A percentile compares a stretch with the other conserved stretches of the same genome.
These are phyloP conservation scores for Anguilla japonica DNA, from an alignment of 2,113 vertebrate genomes.

Conservation along the genomic window DNA sequence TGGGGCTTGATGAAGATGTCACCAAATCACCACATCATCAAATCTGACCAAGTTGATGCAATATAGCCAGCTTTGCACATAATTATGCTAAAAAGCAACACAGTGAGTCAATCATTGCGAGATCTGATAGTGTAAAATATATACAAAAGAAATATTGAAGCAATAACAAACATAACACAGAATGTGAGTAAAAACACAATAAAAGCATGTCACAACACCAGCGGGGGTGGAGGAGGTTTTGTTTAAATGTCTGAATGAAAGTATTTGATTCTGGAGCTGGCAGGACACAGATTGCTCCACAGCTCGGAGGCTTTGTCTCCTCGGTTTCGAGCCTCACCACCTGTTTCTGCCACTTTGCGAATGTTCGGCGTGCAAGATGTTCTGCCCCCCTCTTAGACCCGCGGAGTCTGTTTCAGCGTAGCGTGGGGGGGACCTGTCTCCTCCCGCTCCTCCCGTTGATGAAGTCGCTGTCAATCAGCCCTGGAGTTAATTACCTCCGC, in stretches of 20 bases:
- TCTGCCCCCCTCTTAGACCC: background rate
- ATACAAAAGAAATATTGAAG: background rate
- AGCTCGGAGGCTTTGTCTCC: background rate
- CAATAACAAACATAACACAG: background rate
- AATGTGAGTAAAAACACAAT: background rate
- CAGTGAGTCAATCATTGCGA: too few relatives aligned
- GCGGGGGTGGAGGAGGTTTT: too few relatives aligned
- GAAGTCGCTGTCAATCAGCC: conserved; percentile 74
- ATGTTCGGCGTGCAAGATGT: background rate
- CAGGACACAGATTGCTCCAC: background rate
- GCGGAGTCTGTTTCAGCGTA: background rate
- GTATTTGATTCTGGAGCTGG: background rate
- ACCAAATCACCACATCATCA: background rate
- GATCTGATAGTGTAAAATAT: background rate
- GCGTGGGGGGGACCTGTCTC: background rate
- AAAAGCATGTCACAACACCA: background rate
- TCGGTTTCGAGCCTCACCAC: background rate
- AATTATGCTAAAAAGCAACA: too few relatives aligned
- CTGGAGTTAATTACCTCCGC: conserved; percentile 71
- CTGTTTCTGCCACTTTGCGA: background rate
- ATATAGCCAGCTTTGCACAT: background rate
- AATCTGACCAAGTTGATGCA: background rate
- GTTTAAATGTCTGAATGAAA: background rate
- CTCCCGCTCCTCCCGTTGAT: conserved; percentile 43
- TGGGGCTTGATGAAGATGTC: background rate